Base-by-base conservation (phyloP, 1,140 invertebrate species). In the Physella acuta region DNA sequence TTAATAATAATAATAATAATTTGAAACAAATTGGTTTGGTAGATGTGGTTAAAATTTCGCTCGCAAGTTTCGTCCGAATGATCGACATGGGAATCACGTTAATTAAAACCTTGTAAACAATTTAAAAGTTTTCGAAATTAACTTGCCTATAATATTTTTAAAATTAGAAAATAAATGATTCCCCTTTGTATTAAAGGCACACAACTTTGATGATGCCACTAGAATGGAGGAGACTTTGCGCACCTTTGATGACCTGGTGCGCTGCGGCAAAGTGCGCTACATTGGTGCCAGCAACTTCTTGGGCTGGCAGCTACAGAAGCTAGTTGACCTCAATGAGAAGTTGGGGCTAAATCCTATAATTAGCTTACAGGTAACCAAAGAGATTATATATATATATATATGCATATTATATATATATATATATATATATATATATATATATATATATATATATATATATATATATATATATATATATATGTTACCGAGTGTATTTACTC, bases 221-320 rank as follows among this genome's bases (percentile, higher is more conserved):
- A 74, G 74, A 16, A 31, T 81, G 0, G 75, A 80, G 49, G 80
- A 81, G 69, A 80, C 78, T 17, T 49, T 79, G 16, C 31, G 71
- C 16, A 69, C 79, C 2, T 51, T 81, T 14, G 70, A 78, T 59
- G 80, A 81, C 60, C 67, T 81, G 14, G 76, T 82, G 1, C 68
- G 73, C 20, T 49, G 65, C 53, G 80, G 77, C 14, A 82, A 81
- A 69, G 71, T 82, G 2, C 72, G 78, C 1, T 81, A 81, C 61
- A 55, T 80, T 17, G 80, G 80, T 11, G 72, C 68, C 28, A 77
- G 77, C 49, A 81, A 82, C 56, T 60, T 82, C 16, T 63, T 55
- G 34, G 79, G 80, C 17, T 81, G 79, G 78, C 77, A 80, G 72
- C 44, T 81, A 39, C 80, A 82, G 68, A 78, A 81, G 60, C 68